Conservation (phyloP, 1,140 invertebrate species). For the Bombus fervidus region DNA sequence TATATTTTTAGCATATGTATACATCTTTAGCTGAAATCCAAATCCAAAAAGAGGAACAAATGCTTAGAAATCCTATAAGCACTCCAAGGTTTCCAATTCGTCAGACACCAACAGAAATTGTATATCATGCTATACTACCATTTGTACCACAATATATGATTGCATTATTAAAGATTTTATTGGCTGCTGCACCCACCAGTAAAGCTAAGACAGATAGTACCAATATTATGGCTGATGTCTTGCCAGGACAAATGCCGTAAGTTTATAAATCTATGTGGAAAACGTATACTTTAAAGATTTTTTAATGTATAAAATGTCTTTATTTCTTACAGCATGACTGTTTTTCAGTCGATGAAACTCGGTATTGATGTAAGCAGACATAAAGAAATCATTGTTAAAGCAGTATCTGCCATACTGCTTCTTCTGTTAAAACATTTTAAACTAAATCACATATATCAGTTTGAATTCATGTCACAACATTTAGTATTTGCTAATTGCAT, state of each 20-base stretch:
- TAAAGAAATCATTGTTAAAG: slow-evolving; percentile 99
- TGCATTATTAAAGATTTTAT: slow-evolving; percentile 96
- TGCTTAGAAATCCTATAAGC: slow-evolving; percentile 89
- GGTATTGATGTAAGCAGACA: slow-evolving; percentile 99
- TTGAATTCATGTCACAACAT: slow-evolving; percentile 99
- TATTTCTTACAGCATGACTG: slow-evolving; percentile 88
- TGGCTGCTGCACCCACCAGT: slow-evolving; percentile 98
- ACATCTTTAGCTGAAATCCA: slow-evolving; percentile 92
- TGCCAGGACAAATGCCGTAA: slow-evolving; percentile 97
- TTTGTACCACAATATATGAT: slow-evolving; percentile 99
- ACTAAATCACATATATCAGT: slow-evolving; percentile 99
- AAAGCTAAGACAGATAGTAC: slow-evolving; percentile 99
- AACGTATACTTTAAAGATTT: not conserved
- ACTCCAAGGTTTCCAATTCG: slow-evolving; percentile 80
- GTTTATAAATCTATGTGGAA: slow-evolving; percentile 67
- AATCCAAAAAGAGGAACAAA: slow-evolving; percentile 92
- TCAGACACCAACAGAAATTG: slow-evolving; percentile 91
- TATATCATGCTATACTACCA: slow-evolving; percentile 95
- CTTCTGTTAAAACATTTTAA: slow-evolving; percentile 99
- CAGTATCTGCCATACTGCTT: slow-evolving; percentile 96
- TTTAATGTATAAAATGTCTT: not conserved
- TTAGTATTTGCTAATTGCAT: slow-evolving; percentile 99
- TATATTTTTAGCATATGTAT: slow-evolving; percentile 88
- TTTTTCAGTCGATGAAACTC: slow-evolving; percentile 98
- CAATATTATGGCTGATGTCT: slow-evolving; percentile 98